Evolutionary conservation across 2,797 vertebrate species (phyloP), one percentile per base, ranked within the genome.

Genomic region (Serranus cabrilla): DNA sequence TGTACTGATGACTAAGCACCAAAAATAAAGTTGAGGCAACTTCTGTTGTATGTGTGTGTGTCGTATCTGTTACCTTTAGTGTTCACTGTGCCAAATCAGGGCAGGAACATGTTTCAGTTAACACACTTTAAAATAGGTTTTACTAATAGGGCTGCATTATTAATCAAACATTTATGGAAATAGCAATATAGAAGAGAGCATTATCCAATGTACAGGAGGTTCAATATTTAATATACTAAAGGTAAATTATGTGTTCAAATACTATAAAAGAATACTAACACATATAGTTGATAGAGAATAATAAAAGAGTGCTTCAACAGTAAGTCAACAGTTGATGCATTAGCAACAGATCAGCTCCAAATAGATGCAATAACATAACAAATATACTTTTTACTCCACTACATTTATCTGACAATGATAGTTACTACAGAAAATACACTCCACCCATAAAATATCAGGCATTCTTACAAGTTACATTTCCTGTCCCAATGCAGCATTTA

Each of bases 1-100:
- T 49, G 42, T 37, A 20, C 34, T 42, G 8, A 61, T 62, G 57
- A 66, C 55, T 45, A 45, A 34, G 42, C 45, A 42, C 45, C 20
- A 50, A 49, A 60, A 57, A 50, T 50, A 7, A 7, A 17, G 21
- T 13, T 23, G 23, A 21, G 1, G 17, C 14, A 39, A 18, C 5
- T 17, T 45, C 14, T 60, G 42, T n/a, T 43, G 14, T 18, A 27
- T 27, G 27, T 27, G 27, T 27, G 27, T 27, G 27, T 27, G 27
- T 55, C 3, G 27, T 47, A 31, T 61, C 3, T 17, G 34, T 47
- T 27, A 34, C n/a, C 27, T 20, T 47, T 1, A 20, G 3, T 31
- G 17, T 16, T 47, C 43, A n/a, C n/a, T n/a, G n/a, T 20, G 4
- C n/a, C 18, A 43, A 45, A 31, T 20, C 11, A 45, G 13, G 27